phyloP scores from a whole-genome alignment of 2,113 vertebrate species.

The Hiodon tergisus region DNA sequence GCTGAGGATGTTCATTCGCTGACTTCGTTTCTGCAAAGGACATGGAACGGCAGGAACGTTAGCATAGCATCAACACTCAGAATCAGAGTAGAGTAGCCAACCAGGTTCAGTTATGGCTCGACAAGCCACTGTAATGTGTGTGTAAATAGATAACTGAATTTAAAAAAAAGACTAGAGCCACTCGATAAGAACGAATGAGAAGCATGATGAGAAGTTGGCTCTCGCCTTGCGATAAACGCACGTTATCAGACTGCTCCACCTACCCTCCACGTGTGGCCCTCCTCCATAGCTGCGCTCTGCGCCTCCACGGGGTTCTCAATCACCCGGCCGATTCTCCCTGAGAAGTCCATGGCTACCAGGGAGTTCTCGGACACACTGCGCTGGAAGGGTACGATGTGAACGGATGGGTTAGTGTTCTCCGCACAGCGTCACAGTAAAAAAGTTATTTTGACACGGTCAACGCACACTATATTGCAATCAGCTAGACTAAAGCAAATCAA shows the following conservation, averaged over 20 bases:
- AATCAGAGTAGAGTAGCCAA: not conserved
- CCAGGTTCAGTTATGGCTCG: not conserved
- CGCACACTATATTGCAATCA: too few relatives aligned
- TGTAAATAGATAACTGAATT: too few relatives aligned
- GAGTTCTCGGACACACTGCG: conserved; percentile 97
- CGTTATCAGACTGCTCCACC: conserved; percentile 34
- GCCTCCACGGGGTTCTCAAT: conserved; percentile 94
- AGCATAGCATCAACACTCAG: not conserved
- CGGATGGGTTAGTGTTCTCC: too few relatives aligned
- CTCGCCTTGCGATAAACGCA: not conserved
- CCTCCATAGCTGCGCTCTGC: conserved; percentile 87
- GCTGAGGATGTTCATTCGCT: conserved; percentile 69
- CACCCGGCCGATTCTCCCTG: conserved; percentile 91
- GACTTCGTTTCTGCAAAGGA: conserved; percentile 66
- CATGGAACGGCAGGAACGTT: not conserved
- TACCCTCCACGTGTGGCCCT: conserved; percentile 79
- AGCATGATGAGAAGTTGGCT: not conserved
- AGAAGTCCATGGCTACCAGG: conserved; percentile 98
- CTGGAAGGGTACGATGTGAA: conserved; percentile 57
- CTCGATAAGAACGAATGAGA: not conserved
- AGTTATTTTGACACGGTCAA: too few relatives aligned
- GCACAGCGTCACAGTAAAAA: not conserved
- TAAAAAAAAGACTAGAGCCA: too few relatives aligned
- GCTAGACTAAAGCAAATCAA: too few relatives aligned
- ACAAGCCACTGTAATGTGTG: too few relatives aligned